Percentiles rank a stretch among this genome's conserved stretches.
Evolutionary conservation across 2,888 invertebrate genomes (phyloP).

Genomic region (Drosophila phalerata): DNA sequence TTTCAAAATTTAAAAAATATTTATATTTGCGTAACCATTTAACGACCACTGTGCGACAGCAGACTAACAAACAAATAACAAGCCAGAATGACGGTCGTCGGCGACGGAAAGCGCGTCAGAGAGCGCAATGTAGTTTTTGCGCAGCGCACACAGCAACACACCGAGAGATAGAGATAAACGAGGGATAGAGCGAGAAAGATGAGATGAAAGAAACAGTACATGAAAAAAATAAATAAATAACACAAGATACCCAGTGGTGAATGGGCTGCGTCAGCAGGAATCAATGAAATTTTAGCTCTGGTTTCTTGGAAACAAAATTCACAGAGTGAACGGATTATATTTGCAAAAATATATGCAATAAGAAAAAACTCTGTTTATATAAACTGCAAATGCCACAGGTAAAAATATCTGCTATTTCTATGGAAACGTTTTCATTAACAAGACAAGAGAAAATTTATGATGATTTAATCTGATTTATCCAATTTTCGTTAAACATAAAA

Average conservation of each 20-base stretch:
- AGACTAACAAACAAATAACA: constrained; percentile 39
- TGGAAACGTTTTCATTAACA: background rate
- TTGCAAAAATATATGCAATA: constrained; percentile 5
- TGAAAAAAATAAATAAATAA: constrained; percentile 21
- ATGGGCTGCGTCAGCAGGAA: constrained; percentile 50
- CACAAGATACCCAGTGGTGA: constrained; percentile 53
- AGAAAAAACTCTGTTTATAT: background rate
- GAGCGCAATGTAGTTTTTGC: constrained; percentile 70
- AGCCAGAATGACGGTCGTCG: constrained; percentile 40
- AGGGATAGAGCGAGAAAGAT: constrained; percentile 1
- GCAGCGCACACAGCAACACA: constrained; percentile 61
- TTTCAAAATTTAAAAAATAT: no score
- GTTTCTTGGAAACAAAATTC: constrained; percentile 26
- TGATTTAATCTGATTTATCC: background rate
- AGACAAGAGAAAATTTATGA: background rate
- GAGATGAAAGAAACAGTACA: constrained; percentile 15
- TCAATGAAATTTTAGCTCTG: constrained; percentile 23
- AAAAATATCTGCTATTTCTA: background rate
- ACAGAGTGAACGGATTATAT: constrained; percentile 24
- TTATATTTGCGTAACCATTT: no score
- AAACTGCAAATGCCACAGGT: background rate
- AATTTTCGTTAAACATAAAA: no score
- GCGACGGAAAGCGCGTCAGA: constrained; percentile 47
- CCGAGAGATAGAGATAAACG: constrained; percentile 2
- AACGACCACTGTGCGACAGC: no score